Percentiles rank a stretch among this genome's conserved stretches.
Conservation (phyloP, 2,113 vertebrate genomes). For the Syngnathus floridae region DNA sequence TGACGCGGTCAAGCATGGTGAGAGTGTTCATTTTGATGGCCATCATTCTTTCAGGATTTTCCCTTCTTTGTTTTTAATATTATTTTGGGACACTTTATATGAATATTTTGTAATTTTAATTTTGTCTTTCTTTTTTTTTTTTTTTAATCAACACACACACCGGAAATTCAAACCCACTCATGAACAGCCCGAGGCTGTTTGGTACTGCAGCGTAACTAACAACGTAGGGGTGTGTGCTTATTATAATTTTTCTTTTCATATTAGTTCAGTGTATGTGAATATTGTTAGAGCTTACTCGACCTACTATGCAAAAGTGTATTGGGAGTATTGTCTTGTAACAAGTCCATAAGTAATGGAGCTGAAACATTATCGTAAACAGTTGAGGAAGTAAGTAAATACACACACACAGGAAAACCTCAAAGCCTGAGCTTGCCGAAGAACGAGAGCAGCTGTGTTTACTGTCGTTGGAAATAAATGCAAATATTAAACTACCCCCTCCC, state of each 20-base stretch:
- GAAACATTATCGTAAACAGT: constrained; percentile 35
- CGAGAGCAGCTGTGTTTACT: constrained; percentile 60
- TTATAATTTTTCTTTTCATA: constrained; percentile 27
- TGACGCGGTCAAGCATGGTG: constrained; percentile 31
- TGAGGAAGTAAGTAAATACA: constrained; percentile 39
- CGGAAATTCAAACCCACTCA: constrained; percentile 6
- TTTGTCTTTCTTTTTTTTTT: constrained; percentile 12
- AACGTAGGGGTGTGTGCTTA: neutral
- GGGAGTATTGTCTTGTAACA: constrained; percentile 42
- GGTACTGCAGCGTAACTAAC: constrained; percentile 30
- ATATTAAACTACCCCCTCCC: neutral
- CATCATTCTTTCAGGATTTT: constrained; percentile 57
- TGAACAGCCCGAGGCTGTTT: constrained; percentile 21
- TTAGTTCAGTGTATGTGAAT: constrained; percentile 58
- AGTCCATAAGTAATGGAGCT: constrained; percentile 39
- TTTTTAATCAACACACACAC: neutral
- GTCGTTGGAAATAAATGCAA: constrained; percentile 64
- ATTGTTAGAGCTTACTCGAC: constrained; percentile 49
- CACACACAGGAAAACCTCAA: constrained; percentile 35
- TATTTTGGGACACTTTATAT: constrained; percentile 40
- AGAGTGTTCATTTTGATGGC: constrained; percentile 31
- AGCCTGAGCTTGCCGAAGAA: constrained; percentile 35
- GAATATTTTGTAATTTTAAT: constrained; percentile 17
- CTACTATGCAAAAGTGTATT: constrained; percentile 61
- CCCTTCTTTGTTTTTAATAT: constrained; percentile 31